Evolutionary conservation across 2,797 vertebrate genomes (phyloP).

Genomic region (Limosa lapponica): DNA sequence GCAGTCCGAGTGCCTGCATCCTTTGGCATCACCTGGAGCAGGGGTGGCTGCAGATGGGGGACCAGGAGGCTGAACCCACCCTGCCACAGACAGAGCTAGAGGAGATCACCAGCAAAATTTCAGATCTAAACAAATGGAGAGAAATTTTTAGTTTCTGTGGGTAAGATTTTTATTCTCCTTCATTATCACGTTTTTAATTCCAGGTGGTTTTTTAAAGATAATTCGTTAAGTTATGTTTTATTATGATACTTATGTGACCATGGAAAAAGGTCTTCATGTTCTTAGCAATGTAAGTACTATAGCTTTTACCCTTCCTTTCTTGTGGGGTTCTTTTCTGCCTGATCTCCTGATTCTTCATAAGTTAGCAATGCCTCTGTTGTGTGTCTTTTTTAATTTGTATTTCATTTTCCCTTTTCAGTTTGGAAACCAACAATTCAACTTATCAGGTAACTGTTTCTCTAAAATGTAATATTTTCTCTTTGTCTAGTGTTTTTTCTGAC

Average conservation of each 20-base stretch:
- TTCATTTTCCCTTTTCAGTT: conserved; percentile 75
- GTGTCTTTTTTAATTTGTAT: not conserved
- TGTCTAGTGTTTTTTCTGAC: not conserved
- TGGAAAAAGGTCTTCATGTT: not conserved
- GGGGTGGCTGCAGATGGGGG: not conserved
- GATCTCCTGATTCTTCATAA: not conserved
- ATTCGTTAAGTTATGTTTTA: not conserved
- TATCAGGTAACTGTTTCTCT: conserved; percentile 68
- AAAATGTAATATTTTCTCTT: not conserved
- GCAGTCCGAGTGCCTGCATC: not conserved
- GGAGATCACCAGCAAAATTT: conserved; percentile 80
- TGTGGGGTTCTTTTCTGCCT: not conserved
- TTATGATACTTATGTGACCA: not conserved
- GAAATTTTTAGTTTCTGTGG: conserved; percentile 75
- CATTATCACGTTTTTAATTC: not conserved
- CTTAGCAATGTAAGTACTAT: not conserved
- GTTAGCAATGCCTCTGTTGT: not conserved
- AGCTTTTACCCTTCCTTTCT: not conserved
- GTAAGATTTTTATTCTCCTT: conserved; percentile 55
- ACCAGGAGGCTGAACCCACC: not conserved
- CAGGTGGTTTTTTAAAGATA: not conserved
- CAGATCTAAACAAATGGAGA: conserved; percentile 80
- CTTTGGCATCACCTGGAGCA: not conserved
- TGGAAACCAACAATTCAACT: conserved; percentile 60
- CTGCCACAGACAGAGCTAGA: conserved; percentile 67